These are phyloP conservation scores for Tanytarsus gracilentus DNA, from an alignment of 2,888 invertebrate genomes.

Conservation along the genomic window DNA sequence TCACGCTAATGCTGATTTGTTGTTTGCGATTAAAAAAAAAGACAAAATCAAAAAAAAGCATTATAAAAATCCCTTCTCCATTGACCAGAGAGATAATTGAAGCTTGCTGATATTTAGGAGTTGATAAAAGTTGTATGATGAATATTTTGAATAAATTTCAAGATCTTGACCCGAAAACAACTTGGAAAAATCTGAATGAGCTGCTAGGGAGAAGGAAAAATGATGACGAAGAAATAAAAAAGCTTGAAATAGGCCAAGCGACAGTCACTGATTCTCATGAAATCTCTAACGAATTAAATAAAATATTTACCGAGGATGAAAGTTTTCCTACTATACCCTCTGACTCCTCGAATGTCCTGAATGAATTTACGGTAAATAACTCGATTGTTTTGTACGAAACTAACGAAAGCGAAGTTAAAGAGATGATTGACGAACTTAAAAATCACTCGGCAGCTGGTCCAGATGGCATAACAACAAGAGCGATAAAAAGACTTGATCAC, in stretches of 20 bases:
- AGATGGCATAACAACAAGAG: neutral
- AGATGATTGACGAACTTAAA: neutral
- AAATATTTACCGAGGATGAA: neutral
- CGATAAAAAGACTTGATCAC: neutral
- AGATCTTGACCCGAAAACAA: neutral
- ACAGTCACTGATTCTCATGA: neutral
- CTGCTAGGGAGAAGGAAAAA: neutral
- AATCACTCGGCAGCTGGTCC: neutral
- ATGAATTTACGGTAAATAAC: too few species aligned
- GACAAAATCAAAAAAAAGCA: neutral
- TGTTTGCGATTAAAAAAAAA: neutral
- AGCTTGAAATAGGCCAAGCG: neutral
- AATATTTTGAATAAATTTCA: neutral
- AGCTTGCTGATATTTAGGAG: neutral
- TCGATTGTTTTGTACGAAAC: neutral
- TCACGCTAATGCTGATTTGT: neutral
- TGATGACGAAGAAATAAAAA: too few species aligned
- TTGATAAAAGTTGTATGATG: neutral
- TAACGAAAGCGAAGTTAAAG: neutral
- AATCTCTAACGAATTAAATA: neutral
- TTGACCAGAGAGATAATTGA: neutral
- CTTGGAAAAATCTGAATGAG: neutral
- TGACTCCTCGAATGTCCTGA: too few species aligned
- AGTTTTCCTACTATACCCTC: neutral
- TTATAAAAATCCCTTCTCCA: neutral